Base-by-base conservation (phyloP, 2,888 invertebrate genomes). In the Chrysomela aeneicollis region DNA sequence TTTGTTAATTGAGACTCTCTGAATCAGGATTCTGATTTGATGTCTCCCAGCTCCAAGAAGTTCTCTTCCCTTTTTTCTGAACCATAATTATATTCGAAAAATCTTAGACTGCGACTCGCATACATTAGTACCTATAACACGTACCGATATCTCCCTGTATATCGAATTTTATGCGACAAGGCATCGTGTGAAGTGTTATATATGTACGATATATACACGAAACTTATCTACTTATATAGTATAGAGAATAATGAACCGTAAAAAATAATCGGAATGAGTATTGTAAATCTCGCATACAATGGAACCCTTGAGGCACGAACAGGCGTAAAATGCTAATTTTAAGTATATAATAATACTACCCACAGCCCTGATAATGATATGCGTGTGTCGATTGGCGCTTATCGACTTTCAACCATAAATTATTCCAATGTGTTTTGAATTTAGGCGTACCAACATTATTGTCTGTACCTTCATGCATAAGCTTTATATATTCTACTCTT, bases 321-420 rank as follows among this genome's bases (percentile, higher is more conserved):
- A 35, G 51, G 59, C 37, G n/a, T 46, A 17, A 52, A 52, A 52
- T 52, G 52, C 52, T 18, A 52, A 52, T 52, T 21, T n/a, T 18
- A 21, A 21, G 51, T 51, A 26, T 26, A 26, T 26, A 59, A 59
- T 59, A 51, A 51, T 19, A 59, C 59, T 22, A 51, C 51, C 59
- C 59, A 51, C 51, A 51, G 52, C 21, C 49, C 30, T 35, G 51
- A 21, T 57, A 59, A 59, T 59, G 21, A 46, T 51, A 46, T 52
- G 52, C 50, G 47, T 51, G 49, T 49, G 19, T 47, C 18, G 50
- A n/a, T 18, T 22, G 42, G 30, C 26, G 51, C 35, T 59, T 59
- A 59, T 59, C 51, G 21, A 50, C 59, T 50, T 18, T 21, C 46
- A 59, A 50, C 37, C 57, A 57, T 57, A 46, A 59, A 59, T 59